Percentiles rank a stretch among this genome's conserved stretches.
Conservation (phyloP, 1,140 invertebrate genomes). For the Pseudachorutes palmiensis region DNA sequence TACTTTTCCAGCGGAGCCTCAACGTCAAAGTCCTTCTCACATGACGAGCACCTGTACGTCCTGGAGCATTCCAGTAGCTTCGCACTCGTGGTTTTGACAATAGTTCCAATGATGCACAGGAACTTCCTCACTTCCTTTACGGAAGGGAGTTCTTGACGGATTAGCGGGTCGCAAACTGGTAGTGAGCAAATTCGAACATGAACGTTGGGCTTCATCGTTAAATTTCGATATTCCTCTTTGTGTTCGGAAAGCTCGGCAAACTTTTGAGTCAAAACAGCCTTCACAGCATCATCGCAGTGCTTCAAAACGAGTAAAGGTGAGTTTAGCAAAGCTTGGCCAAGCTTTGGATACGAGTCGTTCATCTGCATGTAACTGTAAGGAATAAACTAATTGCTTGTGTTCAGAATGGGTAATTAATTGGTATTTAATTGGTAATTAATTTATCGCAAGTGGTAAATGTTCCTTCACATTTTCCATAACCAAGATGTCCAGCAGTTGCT, state of each 20-base stretch:
- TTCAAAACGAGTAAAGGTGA: slow-evolving; percentile 51
- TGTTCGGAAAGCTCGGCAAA: slow-evolving; percentile 41
- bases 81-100: slow-evolving; percentile 62
- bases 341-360: slow-evolving; percentile 50
- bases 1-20: slow-evolving; percentile 47
- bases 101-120: slow-evolving; percentile 57
- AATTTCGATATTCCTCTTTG: slow-evolving; percentile 35
- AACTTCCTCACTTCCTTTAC: slow-evolving; percentile 59
- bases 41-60: slow-evolving; percentile 67
- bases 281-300: slow-evolving; percentile 54
- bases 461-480: slow-evolving; percentile 40
- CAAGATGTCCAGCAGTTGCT: slow-evolving; percentile 40
- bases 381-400: too few species aligned
- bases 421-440: slow-evolving; percentile 23
- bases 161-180: slow-evolving; percentile 51
- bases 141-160: slow-evolving; percentile 53
- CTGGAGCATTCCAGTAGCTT: slow-evolving; percentile 68
- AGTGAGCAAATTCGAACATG: slow-evolving; percentile 54
- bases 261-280: slow-evolving; percentile 53
- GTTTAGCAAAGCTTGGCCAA: slow-evolving; percentile 50
- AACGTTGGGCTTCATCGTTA: slow-evolving; percentile 55
- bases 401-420: too few species aligned
- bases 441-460: slow-evolving; percentile 38
- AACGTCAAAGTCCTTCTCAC: slow-evolving; percentile 56
- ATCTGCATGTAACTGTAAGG: slow-evolving; percentile 54